Conservation (phyloP, 2,888 invertebrate species). For the Prenolepis imparis region DNA sequence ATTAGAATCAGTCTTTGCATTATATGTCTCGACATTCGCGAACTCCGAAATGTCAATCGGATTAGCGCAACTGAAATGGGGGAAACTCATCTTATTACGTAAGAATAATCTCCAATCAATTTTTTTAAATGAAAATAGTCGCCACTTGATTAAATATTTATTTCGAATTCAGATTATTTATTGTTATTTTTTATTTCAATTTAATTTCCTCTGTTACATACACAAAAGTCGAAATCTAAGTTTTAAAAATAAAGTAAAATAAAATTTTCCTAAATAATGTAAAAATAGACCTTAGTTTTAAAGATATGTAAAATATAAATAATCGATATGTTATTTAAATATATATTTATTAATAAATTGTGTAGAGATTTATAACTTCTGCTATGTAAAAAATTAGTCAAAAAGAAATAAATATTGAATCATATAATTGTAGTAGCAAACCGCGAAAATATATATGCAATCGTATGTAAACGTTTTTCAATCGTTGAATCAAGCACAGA, state of each 20-base stretch:
- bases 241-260: conserved; percentile 1
- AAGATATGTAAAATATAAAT: background rate
- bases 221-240: background rate
- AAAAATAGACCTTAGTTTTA: background rate
- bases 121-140: conserved; percentile 2
- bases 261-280: background rate
- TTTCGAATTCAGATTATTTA: background rate
- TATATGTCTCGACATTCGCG: background rate
- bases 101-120: conserved; percentile 18
- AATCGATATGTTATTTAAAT: background rate
- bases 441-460: background rate
- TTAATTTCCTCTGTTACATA: background rate
- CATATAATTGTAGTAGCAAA: background rate
- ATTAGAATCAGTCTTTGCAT: background rate
- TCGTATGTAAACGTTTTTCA: conserved; percentile 7
- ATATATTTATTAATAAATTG: background rate
- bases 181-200: background rate
- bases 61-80: background rate
- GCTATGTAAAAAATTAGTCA: conserved; percentile 1
- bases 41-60: conserved; percentile 26
- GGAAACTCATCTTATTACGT: conserved; percentile 2
- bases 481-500: conserved; percentile 3
- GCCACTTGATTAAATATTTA: background rate
- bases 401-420: background rate
- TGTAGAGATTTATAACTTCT: background rate